A percentile compares a stretch with the other conserved stretches of the same genome.
Evolutionary conservation across 2,797 vertebrate species (phyloP).

Genomic region (Molossus molossus): DNA sequence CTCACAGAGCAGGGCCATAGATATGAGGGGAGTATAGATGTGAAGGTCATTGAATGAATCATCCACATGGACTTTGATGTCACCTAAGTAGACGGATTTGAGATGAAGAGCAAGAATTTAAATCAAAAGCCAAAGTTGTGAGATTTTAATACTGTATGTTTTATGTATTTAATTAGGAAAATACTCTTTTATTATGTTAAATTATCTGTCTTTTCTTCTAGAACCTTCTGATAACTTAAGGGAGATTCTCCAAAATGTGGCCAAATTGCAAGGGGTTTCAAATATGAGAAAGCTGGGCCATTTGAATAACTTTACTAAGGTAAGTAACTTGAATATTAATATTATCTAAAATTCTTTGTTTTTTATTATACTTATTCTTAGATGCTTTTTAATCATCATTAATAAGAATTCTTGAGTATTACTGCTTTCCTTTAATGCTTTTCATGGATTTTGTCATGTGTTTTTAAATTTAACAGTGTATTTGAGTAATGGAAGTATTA

Average conservation of each 20-base stretch:
- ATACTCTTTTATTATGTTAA: constrained; percentile 59
- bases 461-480: constrained; percentile 59
- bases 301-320: constrained; percentile 99
- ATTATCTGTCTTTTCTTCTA: constrained; percentile 87
- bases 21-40: background rate
- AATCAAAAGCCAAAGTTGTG: constrained; percentile 20
- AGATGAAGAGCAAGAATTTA: constrained; percentile 26
- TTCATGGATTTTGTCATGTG: constrained; percentile 48
- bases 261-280: constrained; percentile 97
- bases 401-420: constrained; percentile 46
- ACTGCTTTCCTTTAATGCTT: constrained; percentile 60
- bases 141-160: constrained; percentile 39
- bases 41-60: background rate
- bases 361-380: background rate
- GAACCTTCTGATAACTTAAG: constrained; percentile 98
- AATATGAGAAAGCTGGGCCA: constrained; percentile 99
- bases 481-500: constrained; percentile 24
- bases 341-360: constrained; percentile 51
- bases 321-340: constrained; percentile 86
- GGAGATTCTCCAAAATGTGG: constrained; percentile 99
- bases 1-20: background rate
- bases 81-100: constrained; percentile 18
- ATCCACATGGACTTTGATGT: background rate
- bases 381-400: background rate
- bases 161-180: constrained; percentile 63